Conservation (phyloP, 2,113 vertebrate species). For the Rhagologus leucostigma region DNA sequence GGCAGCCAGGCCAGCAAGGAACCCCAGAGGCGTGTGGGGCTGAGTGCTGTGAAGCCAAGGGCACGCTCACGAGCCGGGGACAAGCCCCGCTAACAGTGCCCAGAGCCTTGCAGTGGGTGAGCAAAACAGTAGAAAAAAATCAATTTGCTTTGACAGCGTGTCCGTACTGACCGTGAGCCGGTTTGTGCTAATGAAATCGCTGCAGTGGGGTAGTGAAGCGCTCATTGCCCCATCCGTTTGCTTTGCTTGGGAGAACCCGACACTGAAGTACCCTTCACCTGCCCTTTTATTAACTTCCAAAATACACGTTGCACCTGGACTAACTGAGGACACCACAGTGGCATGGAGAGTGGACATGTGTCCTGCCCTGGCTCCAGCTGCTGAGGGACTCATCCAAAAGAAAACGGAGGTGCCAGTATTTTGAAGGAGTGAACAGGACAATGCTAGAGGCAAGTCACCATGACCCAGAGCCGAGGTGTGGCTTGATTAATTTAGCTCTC, state of each 20-base stretch:
- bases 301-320: background rate
- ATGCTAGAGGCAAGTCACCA: background rate
- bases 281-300: background rate
- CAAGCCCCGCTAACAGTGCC: background rate
- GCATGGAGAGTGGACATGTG: rapidly evolving
- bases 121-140: background rate
- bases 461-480: background rate
- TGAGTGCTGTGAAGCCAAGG: background rate
- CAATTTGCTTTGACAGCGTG: background rate
- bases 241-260: background rate
- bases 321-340: background rate
- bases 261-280: background rate
- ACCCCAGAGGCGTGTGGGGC: rapidly evolving
- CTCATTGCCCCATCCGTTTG: background rate
- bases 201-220: background rate
- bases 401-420: background rate
- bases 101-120: background rate
- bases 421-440: background rate
- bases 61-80: rapidly evolving
- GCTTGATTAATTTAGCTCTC: background rate
- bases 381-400: background rate
- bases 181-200: background rate
- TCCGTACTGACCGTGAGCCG: background rate
- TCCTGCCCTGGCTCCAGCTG: background rate
- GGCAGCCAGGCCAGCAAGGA: background rate